Evolutionary conservation across 2,113 vertebrate genomes (phyloP).

Genomic region (Sphaerodactylus townsendi): DNA sequence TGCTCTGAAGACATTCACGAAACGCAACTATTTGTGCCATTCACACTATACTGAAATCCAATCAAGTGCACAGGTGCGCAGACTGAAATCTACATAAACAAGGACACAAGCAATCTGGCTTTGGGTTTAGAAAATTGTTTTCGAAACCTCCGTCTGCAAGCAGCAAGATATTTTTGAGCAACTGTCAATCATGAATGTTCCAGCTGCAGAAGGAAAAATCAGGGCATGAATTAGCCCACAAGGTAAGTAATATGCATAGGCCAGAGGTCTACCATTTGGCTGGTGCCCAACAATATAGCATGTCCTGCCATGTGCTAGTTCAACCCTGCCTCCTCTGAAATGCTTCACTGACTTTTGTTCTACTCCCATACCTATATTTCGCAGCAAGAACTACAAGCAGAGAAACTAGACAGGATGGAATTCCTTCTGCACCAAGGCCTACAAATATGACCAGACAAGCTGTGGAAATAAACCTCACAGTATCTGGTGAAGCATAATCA

Average conservation of each 20-base stretch:
- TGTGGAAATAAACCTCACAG: conserved; percentile 41
- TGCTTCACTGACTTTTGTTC: conserved; percentile 1
- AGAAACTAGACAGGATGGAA: neutral
- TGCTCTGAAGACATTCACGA: neutral
- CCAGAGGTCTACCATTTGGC: neutral
- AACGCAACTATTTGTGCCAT: neutral
- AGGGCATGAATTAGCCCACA: neutral
- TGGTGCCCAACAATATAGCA: neutral
- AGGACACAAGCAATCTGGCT: neutral
- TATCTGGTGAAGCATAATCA: conserved; percentile 9
- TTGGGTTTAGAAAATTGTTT: neutral
- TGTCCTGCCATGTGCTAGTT: neutral
- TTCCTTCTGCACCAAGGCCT: conserved; percentile 19
- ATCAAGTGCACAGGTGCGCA: neutral
- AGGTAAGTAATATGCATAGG: neutral
- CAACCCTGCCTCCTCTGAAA: neutral
- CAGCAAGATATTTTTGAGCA: neutral
- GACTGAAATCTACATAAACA: neutral
- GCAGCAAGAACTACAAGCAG: conserved; percentile 11
- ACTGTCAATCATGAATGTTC: neutral
- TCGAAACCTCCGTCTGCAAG: neutral
- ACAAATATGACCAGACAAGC: conserved; percentile 52
- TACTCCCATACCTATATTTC: neutral
- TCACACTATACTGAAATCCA: neutral
- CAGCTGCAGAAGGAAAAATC: neutral